A percentile compares a stretch with the other conserved stretches of the same genome.
Evolutionary conservation across 2,797 vertebrate species (phyloP).

Genomic region (Rhadinocentrus ornatus): DNA sequence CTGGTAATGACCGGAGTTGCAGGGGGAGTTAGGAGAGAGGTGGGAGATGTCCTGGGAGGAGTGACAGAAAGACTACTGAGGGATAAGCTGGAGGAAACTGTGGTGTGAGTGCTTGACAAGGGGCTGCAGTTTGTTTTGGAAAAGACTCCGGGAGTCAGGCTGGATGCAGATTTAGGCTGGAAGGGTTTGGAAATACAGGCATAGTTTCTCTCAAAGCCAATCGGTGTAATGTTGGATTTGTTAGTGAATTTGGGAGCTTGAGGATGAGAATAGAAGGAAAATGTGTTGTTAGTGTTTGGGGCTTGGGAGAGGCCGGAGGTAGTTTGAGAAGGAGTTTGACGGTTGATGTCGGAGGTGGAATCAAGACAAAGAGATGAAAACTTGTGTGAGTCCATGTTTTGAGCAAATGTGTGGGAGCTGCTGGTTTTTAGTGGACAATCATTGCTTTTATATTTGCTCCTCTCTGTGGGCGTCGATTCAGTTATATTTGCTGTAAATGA

Average conservation of each 20-base stretch:
- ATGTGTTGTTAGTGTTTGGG: conserved; percentile 26
- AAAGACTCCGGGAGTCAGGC: conserved; percentile 21
- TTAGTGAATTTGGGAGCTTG: conserved; percentile 31
- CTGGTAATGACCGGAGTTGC: conserved; percentile 51
- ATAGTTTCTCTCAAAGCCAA: conserved; percentile 70
- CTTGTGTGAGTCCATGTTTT: conserved; percentile 41
- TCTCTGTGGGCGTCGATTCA: conserved; percentile 44
- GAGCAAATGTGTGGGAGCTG: conserved; percentile 15
- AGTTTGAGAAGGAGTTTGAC: conserved; percentile 28
- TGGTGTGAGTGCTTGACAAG: neutral
- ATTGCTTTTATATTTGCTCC: conserved; percentile 40
- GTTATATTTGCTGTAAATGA: conserved; percentile 31
- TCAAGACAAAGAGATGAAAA: conserved; percentile 23
- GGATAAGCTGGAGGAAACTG: conserved; percentile 18
- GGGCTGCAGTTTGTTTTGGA: conserved; percentile 43
- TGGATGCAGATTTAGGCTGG: conserved; percentile 41
- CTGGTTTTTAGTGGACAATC: conserved; percentile 30
- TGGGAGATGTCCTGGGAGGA: conserved; percentile 25
- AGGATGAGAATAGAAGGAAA: conserved; percentile 22
- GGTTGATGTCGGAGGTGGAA: conserved; percentile 23
- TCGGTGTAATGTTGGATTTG: conserved; percentile 27
- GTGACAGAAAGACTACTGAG: conserved; percentile 14
- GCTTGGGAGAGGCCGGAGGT: conserved; percentile 1
- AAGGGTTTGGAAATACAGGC: conserved; percentile 41
- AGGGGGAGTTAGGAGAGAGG: conserved; percentile 61